Conservation (phyloP, 2,797 vertebrate genomes). For the Thunnus albacares region DNA sequence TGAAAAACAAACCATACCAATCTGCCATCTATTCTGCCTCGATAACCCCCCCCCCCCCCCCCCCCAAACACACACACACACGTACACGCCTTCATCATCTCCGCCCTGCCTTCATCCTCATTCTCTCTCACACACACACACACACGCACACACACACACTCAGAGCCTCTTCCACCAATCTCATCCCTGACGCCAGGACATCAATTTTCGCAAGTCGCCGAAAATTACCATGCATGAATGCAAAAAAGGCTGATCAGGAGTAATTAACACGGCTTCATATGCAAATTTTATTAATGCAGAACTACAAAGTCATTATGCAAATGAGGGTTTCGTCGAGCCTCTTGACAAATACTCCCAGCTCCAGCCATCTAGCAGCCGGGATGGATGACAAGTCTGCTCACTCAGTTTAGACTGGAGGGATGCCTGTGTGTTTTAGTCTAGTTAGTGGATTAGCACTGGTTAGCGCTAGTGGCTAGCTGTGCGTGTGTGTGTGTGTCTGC, state of each 20-base stretch:
- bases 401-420: constrained; percentile 89
- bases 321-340: constrained; percentile 98
- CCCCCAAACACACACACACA: no score
- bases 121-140: not conserved
- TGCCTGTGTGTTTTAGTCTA: constrained; percentile 69
- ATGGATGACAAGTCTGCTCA: constrained; percentile 90
- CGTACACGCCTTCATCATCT: constrained; percentile 44
- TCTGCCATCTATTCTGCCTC: constrained; percentile 41
- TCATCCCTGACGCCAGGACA: constrained; percentile 93
- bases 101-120: constrained; percentile 28
- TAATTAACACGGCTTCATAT: constrained; percentile 99
- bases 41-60: constrained; percentile 8
- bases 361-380: constrained; percentile 87
- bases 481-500: constrained; percentile 59
- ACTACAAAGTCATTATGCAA: constrained; percentile 99
- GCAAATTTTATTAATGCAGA: constrained; percentile 99
- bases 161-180: constrained; percentile 78
- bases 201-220: constrained; percentile 99
- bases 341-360: constrained; percentile 99
- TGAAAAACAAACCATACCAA: constrained; percentile 51
- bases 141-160: constrained; percentile 48
- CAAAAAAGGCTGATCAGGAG: constrained; percentile 99
- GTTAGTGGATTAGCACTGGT: constrained; percentile 77
- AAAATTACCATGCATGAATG: constrained; percentile 99
- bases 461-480: constrained; percentile 79